Base-by-base conservation (phyloP, 2,888 invertebrate genomes). In the Eudemis profundana region DNA sequence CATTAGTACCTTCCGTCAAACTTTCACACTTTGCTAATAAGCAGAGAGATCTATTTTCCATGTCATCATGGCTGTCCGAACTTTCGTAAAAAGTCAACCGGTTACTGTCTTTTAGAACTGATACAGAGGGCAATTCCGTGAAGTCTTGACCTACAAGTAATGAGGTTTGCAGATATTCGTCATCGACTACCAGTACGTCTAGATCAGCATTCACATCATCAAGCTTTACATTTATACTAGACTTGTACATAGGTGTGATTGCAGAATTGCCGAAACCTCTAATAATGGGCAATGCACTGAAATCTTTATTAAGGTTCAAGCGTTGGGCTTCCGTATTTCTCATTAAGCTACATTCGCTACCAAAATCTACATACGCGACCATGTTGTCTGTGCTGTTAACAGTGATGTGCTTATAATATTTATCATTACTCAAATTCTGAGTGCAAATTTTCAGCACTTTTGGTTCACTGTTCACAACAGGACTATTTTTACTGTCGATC, bases 101-200 rank as follows among this genome's bases (percentile, higher is more conserved):
- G 12, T 44, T 44, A 44, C 17, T 44, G 17, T 44, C 44, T 12
- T 44, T 44, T 19, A 44, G 10, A 15, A 44, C 44, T 19, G 44
- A 44, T 12, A 44, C 17, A 8, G 8, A 44, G 4, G 44, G 19
- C 8, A 19, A 12, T 44, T 21, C 44, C 1, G 44, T 44, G 12
- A 44, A 44, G 44, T 44, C 19, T 17, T 44, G 44, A 1, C 44
- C 44, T 1, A 44, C 19, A 2, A 44, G 19, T 19, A 44, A 1
- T 15, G 44, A 0, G 10, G 44, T 44, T 15, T 44, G 44, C 44
- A 44, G 10, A 19, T 17, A 17, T 19, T 44, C 44, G 19, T 44
- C 44, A 44, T 19, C 17, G 4, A 44, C 17, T 2, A 21, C 19
- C 12, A 44, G 17, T 8, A 44, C 44, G 4, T 44, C 44, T 2